Base-by-base conservation (phyloP, 2,797 vertebrate genomes). In the Etheostoma perlongum region DNA sequence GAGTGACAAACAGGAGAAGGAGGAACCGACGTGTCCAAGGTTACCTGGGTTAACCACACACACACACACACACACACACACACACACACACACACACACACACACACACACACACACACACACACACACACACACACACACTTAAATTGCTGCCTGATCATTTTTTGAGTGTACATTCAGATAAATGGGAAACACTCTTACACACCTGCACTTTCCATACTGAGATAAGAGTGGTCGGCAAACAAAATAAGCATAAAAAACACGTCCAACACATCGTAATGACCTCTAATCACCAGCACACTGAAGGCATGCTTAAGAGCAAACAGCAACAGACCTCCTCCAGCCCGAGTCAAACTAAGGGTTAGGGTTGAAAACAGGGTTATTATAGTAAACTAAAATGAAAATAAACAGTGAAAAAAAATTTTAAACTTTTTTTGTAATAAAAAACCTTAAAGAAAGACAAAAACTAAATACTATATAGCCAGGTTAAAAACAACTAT, bases 1-100 rank as follows among this genome's bases (percentile, higher is more conserved):
- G 92, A 92, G 76, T 95, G 91, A 68, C 91, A 90, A 19, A 91
- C 65, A 0, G 92, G 85, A 44, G 93, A 91, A 0, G 93, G 82
- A 42, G 92, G 92, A 25, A 74, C 76, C 0, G 93, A 94, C 23
- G 91, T 76, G 21, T 96, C 95, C 76, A 93, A 44, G 0, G 87
- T 83, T 40, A 94, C 91, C 96, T 96, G 86, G 12, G 78, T 83
- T 25, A 83, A 59, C 78, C 42, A 82, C 36, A 5, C 27, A 27
- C 27, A 27, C 27, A 27, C 27, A 27, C 27, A 27, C 27, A 27
- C 27, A 27, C 25, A 25, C 25, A 36, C 8, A 36, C 33, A 0
- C 33, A 10, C 8, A 3, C 33, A 10, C 33, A 9, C 8, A 36
- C 33, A 9, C 42, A 44, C 49, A 67, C 55, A 23, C 42, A 62